A percentile compares a stretch with the other conserved stretches of the same genome.
Evolutionary conservation across 2,797 vertebrate species (phyloP).

Genomic region (Ammospiza maritima): DNA sequence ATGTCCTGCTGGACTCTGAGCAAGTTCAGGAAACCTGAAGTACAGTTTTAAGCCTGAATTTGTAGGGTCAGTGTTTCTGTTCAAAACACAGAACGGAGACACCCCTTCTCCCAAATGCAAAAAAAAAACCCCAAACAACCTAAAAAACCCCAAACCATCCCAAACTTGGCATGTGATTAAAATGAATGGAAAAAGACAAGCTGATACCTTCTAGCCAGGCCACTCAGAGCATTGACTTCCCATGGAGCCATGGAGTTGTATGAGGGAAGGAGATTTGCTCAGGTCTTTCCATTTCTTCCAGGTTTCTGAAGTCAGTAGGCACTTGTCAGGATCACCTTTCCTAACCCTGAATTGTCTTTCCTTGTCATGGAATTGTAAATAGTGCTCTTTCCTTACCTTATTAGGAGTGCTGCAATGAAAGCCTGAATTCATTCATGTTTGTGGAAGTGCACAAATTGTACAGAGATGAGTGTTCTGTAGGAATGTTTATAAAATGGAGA

Average conservation of each 20-base stretch:
- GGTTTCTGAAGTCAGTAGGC: not conserved
- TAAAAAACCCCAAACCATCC: not conserved
- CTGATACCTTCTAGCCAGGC: not conserved
- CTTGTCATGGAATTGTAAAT: not conserved
- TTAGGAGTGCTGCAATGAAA: slow-evolving; percentile 32
- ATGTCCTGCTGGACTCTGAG: not conserved
- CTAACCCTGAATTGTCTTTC: slow-evolving; percentile 16
- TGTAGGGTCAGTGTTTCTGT: not conserved
- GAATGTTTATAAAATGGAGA: slow-evolving; percentile 47
- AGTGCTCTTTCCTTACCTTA: slow-evolving; percentile 10
- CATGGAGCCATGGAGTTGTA: not conserved
- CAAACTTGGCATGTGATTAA: not conserved
- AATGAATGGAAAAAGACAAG: not conserved
- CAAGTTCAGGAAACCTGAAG: not conserved
- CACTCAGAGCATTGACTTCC: not conserved
- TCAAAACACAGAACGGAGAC: not conserved
- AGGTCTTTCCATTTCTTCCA: not conserved
- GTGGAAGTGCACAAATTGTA: slow-evolving; percentile 3
- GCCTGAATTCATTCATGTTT: slow-evolving; percentile 24
- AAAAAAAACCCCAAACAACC: too few relatives aligned
- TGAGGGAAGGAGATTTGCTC: not conserved
- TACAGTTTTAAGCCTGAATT: not conserved
- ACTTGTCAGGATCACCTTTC: not conserved
- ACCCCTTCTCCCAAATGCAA: not conserved
- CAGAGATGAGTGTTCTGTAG: slow-evolving; percentile 6